A percentile compares a stretch with the other conserved stretches of the same genome.
These are phyloP conservation scores for Cyclophora punctaria DNA, from an alignment of 2,888 invertebrate species.

Conservation along the genomic window DNA sequence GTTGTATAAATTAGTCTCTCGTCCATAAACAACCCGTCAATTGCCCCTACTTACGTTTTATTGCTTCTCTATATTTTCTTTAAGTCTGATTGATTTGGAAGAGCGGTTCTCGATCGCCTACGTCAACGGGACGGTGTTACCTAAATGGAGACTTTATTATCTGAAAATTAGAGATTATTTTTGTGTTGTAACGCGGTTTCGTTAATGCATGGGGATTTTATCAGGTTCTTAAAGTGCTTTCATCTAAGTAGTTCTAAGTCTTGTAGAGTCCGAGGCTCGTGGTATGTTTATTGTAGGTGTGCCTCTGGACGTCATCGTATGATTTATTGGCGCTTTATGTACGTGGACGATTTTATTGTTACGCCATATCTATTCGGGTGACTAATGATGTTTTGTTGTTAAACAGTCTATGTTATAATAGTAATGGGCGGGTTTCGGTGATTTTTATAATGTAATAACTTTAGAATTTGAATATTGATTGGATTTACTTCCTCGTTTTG, in stretches of 20 bases:
- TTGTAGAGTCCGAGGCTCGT: conserved; percentile 10
- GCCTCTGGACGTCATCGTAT: conserved; percentile 26
- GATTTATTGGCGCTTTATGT: conserved; percentile 27
- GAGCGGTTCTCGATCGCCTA: conserved; percentile 17
- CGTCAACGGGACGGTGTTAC: conserved; percentile 8
- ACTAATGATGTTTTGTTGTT: conserved; percentile 24
- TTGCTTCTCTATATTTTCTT: conserved; percentile 16
- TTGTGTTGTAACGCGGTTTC: conserved; percentile 11
- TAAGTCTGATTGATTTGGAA: conserved; percentile 18
- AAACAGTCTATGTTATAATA: conserved; percentile 11
- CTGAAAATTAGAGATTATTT: conserved; percentile 15
- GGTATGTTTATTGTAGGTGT: conserved; percentile 23
- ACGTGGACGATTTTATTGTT: conserved; percentile 21
- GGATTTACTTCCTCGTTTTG: conserved; percentile 9
- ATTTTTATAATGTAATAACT: conserved; percentile 14
- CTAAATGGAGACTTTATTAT: conserved; percentile 15
- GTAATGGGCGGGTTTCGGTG: conserved; percentile 10
- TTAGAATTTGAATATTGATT: conserved; percentile 16
- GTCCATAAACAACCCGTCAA: conserved; percentile 14
- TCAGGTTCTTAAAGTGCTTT: conserved; percentile 25
- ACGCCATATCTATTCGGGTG: conserved; percentile 18
- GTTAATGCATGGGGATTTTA: conserved; percentile 25
- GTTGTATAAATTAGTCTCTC: conserved; percentile 13
- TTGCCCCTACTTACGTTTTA: conserved; percentile 17
- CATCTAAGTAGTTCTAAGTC: conserved; percentile 15